Conservation (phyloP, 2,113 vertebrate species). For the Lamprotornis superbus region DNA sequence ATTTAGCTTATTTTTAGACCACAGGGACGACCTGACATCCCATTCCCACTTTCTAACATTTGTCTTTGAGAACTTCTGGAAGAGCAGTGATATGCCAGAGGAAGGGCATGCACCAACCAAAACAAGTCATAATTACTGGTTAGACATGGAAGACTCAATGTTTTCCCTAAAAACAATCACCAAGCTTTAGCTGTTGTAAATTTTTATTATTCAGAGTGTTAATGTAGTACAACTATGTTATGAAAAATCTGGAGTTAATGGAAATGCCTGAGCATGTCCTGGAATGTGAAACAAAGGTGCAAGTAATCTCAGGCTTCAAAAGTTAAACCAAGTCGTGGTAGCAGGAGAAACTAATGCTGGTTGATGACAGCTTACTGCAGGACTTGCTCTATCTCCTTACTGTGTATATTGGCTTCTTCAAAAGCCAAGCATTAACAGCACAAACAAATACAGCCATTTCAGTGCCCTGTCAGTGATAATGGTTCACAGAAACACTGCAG, state of each 20-base stretch:
- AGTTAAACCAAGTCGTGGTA: not conserved
- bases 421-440: not conserved
- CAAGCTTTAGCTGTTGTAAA: not conserved
- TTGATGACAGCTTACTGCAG: not conserved
- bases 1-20: not conserved
- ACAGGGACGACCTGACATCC: not conserved
- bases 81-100: not conserved
- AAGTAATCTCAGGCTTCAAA: not conserved
- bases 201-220: not conserved
- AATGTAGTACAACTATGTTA: not conserved
- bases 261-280: not conserved
- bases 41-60: not conserved
- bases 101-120: not conserved
- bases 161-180: not conserved
- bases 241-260: not conserved
- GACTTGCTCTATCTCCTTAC: not conserved
- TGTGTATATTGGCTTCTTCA: not conserved
- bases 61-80: not conserved
- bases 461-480: not conserved
- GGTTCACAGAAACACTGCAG: not conserved
- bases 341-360: not conserved
- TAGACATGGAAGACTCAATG: not conserved
- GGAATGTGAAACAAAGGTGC: not conserved
- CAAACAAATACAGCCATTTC: not conserved
- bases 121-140: not conserved